Conservation (phyloP, 2,797 vertebrate species). For the Microchirus variegatus region DNA sequence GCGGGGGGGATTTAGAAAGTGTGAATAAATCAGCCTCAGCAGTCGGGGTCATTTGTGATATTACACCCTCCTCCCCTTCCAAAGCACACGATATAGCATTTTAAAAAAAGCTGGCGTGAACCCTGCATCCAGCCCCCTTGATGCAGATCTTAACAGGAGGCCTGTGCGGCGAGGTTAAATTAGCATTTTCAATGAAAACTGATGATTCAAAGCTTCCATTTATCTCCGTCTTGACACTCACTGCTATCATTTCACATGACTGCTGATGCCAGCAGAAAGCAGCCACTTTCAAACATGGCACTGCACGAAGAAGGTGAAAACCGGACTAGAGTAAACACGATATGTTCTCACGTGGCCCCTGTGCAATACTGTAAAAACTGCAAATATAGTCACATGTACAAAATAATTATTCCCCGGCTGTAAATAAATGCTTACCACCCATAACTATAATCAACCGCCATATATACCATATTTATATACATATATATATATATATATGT, state of each 20-base stretch:
- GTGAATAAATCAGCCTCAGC: slow-evolving; percentile 28
- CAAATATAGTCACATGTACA: too few relatives aligned
- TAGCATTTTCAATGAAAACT: slow-evolving; percentile 23
- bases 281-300: slow-evolving; percentile 5
- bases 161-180: background rate
- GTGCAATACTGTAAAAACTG: too few relatives aligned
- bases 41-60: slow-evolving; percentile 13
- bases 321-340: background rate
- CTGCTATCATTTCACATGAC: slow-evolving; percentile 13
- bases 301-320: slow-evolving; percentile 14
- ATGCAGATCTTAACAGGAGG: too few relatives aligned
- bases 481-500: too few relatives aligned
- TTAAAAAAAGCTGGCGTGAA: background rate
- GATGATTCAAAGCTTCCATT: slow-evolving; percentile 25
- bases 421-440: too few relatives aligned
- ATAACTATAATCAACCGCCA: too few relatives aligned
- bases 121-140: background rate
- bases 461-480: too few relatives aligned
- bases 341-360: background rate
- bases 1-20: slow-evolving; percentile 29
- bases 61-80: slow-evolving; percentile 1
- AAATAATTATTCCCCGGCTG: too few relatives aligned
- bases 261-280: slow-evolving; percentile 3
- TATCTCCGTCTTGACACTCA: slow-evolving; percentile 15
- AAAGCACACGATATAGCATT: background rate